Evolutionary conservation across 2,797 vertebrate genomes (phyloP), one percentile per base, ranked within the genome.

Genomic region (Trematomus bernacchii): DNA sequence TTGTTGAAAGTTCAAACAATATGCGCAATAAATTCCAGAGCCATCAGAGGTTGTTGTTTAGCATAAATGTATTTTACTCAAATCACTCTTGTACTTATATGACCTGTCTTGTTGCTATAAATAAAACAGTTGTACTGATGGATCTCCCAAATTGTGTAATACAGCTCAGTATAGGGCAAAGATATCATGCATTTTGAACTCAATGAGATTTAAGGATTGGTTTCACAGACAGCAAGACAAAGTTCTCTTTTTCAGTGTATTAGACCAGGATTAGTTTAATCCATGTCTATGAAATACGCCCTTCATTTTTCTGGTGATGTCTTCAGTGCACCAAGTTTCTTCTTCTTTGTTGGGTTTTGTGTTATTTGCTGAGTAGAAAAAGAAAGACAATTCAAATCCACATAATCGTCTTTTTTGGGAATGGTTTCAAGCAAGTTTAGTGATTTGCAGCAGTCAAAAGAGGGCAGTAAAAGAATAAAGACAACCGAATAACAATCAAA

Each of bases 201-300:
- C 85, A 85, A 76, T 76, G 85, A 85, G 86, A 88, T 86, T 79
- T 83, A 66, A 65, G 89, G 78, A 82, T 87, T 74, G 82, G 71
- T 85, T 83, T 80, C 83, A 73, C 75, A 84, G 88, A 86, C 72
- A 73, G 77, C 80, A 83, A 82, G 76, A 65, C 80, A 81, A 87
- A 84, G 86, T 90, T 88, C 69, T 84, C 83, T 64, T 87, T 85
- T 87, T 76, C 73, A 70, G 42, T 89, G 80, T 86, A 86, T 89
- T 89, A 87, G 83, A 85, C 80, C 71, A 65, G 89, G 88, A 91
- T 93, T 90, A 91, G 85, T 82, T 86, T 91, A 90, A 92, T 91
- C 87, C 87, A 73, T 71, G 85, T 79, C 84, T 87, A 70, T 86
- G 82, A 91, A 91, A 91, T 76, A 77, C 79, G 73, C 51, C 82